A percentile compares a stretch with the other conserved stretches of the same genome.
phyloP scores from a whole-genome alignment of 2,797 vertebrate genomes.

The Myripristis murdjan region DNA sequence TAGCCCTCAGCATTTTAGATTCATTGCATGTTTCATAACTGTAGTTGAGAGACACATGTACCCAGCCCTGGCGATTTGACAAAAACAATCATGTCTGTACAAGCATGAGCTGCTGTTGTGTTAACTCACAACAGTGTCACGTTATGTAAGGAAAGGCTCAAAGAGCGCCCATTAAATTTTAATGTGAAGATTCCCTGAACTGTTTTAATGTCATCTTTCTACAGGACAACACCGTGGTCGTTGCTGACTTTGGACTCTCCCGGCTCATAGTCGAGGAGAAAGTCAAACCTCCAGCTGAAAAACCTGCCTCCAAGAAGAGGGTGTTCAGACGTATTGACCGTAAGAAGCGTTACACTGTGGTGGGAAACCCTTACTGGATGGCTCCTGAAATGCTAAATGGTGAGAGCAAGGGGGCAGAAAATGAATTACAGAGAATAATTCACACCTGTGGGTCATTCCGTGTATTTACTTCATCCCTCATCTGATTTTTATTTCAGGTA shows the following conservation, averaged over 20 bases:
- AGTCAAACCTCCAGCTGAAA: conserved; percentile 88
- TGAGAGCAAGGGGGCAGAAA: conserved; percentile 74
- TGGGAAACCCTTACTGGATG: conserved; percentile 98
- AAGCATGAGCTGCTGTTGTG: not conserved
- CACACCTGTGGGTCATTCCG: not conserved
- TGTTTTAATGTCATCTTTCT: conserved; percentile 2
- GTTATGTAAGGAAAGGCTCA: not conserved
- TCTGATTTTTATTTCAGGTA: conserved; percentile 83
- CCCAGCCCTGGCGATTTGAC: not conserved
- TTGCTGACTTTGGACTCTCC: conserved; percentile 95
- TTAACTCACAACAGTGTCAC: not conserved
- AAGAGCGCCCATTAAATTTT: not conserved
- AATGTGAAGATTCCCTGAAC: too few species aligned
- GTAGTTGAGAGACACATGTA: not conserved
- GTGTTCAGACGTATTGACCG: conserved; percentile 90
- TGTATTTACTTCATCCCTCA: not conserved
- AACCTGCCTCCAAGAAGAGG: conserved; percentile 89
- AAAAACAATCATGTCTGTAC: conserved; percentile 7
- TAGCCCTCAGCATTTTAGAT: not conserved
- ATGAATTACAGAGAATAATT: not conserved
- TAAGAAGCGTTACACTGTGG: conserved; percentile 95
- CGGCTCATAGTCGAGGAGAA: conserved; percentile 93
- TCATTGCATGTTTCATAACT: not conserved
- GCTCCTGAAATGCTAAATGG: conserved; percentile 97
- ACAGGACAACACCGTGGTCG: conserved; percentile 95